phyloP scores from a whole-genome alignment of 2,797 vertebrate species.

The Oreortyx pictus region DNA sequence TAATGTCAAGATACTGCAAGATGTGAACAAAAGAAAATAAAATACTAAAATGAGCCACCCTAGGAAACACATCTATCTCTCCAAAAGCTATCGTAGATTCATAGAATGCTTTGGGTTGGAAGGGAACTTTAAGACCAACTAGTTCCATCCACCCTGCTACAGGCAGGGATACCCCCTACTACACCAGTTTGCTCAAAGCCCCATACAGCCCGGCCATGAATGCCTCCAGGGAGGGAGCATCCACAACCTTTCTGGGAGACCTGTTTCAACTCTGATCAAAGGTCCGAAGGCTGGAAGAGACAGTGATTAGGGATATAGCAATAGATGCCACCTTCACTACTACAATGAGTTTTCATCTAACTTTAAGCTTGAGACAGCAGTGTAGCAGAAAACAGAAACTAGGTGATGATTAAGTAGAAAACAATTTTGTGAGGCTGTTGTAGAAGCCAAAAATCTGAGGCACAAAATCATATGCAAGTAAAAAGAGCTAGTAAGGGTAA shows the following conservation, averaged over 20 bases:
- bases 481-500: background rate
- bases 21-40: background rate
- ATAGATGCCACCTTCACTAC: background rate
- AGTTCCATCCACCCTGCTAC: too few species aligned
- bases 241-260: too few species aligned
- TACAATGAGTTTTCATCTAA: background rate
- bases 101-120: too few species aligned
- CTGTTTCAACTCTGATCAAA: background rate
- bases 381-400: background rate
- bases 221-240: too few species aligned
- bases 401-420: background rate
- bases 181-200: too few species aligned
- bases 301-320: background rate
- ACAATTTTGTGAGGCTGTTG: background rate
- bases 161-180: too few species aligned
- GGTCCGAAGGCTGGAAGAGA: background rate
- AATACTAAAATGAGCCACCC: background rate
- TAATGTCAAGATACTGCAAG: background rate
- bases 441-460: background rate
- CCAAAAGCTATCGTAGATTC: background rate
- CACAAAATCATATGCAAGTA: background rate
- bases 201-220: too few species aligned
- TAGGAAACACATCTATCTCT: background rate
- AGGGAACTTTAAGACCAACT: too few species aligned
- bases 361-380: background rate